Evolutionary conservation across 2,113 vertebrate species (phyloP).

Genomic region (Indicator maculatus): DNA sequence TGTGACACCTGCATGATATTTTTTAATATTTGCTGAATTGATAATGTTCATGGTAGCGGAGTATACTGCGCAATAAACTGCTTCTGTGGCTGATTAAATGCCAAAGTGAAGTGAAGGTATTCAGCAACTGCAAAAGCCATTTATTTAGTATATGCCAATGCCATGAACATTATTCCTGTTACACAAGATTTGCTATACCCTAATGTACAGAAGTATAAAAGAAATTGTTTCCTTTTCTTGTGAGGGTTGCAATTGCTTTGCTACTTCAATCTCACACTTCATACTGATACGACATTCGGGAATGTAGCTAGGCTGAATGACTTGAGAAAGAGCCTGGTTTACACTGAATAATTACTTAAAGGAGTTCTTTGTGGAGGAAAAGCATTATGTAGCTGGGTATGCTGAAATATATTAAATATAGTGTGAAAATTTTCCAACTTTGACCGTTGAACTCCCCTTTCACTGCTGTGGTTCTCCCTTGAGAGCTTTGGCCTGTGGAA

Average conservation of each 20-base stretch:
- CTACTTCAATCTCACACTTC: constrained; percentile 51
- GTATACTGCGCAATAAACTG: constrained; percentile 58
- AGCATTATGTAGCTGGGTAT: neutral
- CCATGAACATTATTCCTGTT: constrained; percentile 62
- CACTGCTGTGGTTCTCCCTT: neutral
- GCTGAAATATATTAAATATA: neutral
- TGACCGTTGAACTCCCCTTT: neutral
- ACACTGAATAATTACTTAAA: constrained; percentile 30
- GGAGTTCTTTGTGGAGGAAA: neutral
- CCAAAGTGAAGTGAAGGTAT: constrained; percentile 54
- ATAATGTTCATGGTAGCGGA: constrained; percentile 44
- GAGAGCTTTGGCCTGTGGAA: neutral
- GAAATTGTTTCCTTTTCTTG: constrained; percentile 64
- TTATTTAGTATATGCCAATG: constrained; percentile 62
- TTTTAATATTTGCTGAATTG: constrained; percentile 70
- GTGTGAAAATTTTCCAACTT: neutral
- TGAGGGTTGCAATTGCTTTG: constrained; percentile 14
- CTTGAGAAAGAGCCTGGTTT: constrained; percentile 22
- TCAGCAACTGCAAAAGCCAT: constrained; percentile 51
- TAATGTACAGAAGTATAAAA: constrained; percentile 50
- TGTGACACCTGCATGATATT: constrained; percentile 49
- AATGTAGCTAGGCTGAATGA: constrained; percentile 15
- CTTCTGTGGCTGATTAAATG: constrained; percentile 72
- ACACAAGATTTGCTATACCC: constrained; percentile 70
- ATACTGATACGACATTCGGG: neutral